Conservation (phyloP, 2,113 vertebrate genomes). For the Pterocles gutturalis region DNA sequence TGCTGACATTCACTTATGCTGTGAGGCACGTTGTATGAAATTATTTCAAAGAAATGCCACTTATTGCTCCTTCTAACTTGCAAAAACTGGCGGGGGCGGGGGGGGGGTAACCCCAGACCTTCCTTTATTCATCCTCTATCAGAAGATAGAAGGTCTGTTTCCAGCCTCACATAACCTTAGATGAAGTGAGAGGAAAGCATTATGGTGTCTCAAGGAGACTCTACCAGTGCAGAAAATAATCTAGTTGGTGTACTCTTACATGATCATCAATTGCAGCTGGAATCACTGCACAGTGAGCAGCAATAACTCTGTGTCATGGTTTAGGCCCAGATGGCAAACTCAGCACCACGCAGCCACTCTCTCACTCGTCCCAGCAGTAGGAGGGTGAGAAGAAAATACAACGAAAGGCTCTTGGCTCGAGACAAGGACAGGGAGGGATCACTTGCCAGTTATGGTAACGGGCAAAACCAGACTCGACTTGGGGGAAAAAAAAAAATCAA, state of each 20-base stretch:
- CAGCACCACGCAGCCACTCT: too few species aligned
- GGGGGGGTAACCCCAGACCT: not conserved
- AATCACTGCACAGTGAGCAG: not conserved
- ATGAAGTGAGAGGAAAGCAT: not conserved
- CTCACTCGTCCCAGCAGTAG: too few species aligned
- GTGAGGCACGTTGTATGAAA: not conserved
- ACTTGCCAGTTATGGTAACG: too few species aligned
- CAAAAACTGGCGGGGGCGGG: not conserved
- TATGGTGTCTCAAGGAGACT: not conserved
- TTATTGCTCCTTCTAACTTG: not conserved
- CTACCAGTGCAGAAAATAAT: not conserved
- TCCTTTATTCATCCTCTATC: not conserved
- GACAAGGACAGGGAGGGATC: too few species aligned
- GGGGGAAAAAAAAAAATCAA: too few species aligned
- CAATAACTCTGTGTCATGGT: not conserved
- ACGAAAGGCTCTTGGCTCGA: too few species aligned
- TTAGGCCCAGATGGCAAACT: too few species aligned
- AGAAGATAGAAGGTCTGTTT: not conserved
- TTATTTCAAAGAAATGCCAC: not conserved
- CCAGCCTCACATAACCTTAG: not conserved
- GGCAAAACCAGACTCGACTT: too few species aligned
- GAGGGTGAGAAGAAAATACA: too few species aligned
- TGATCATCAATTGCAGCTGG: not conserved
- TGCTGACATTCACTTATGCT: not conserved
- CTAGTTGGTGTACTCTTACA: not conserved